Evolutionary conservation across 2,888 invertebrate species (phyloP), one percentile per base, ranked within the genome.

Genomic region (Eilema griseolum): DNA sequence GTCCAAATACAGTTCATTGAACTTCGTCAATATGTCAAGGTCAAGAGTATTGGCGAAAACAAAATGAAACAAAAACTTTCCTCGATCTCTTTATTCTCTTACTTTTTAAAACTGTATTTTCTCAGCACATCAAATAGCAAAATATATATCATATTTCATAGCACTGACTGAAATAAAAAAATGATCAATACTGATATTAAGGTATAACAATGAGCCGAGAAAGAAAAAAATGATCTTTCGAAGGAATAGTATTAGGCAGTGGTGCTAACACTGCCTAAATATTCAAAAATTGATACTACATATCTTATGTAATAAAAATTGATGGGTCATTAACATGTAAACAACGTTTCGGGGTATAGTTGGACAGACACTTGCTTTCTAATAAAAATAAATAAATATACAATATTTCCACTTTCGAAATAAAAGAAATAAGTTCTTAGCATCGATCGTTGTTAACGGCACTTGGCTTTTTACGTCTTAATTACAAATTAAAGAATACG

Each of bases 11-110:
- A 41, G 16, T 14, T 41, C 41, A 41, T 41, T 41, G 41, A 41
- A 41, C 41, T 41, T 16, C 0, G 8, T 2, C 41, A 37, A 37
- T 12, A 12, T 12, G 37, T 14, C 56, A 24, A 23, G 11, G 57
- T 24, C 24, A 31, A 61, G n/a, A n/a, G n/a, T n/a, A n/a, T n/a
- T 28, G 60, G 26, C 41, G 46, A 14, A 70, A 57, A 24, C 10
- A 57, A 65, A 83, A 80, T 76, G 72, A 83, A 83, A 85, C 75
- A 71, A 74, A 31, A 12, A 0, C 37, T 66, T 76, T 67, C 69
- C 84, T 83, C 83, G 87, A 87, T 87, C 84, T 87, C 77, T 88
- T 85, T 88, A 86, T 86, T 88, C 56, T 71, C 84, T 86, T 87
- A 86, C 80, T 82, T 74, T 82, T 87, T 83, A 81, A 71, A 81